These are phyloP conservation scores for Plemyria rubiginata DNA, from an alignment of 2,888 invertebrate genomes.

Conservation along the genomic window DNA sequence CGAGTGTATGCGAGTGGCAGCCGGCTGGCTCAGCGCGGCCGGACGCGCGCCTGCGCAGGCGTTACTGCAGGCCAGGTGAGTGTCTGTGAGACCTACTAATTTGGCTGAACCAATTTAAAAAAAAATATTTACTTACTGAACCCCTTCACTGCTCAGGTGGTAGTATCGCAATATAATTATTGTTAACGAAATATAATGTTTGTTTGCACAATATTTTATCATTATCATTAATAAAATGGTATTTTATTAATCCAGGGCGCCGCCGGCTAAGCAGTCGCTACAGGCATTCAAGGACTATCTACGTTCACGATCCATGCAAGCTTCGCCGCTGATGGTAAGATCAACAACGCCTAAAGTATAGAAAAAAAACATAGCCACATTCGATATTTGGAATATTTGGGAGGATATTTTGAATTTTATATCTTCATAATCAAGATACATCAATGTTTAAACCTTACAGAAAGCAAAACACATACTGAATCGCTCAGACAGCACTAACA, in stretches of 20 bases:
- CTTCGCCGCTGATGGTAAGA: slow-evolving; percentile 87
- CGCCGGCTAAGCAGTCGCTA: slow-evolving; percentile 90
- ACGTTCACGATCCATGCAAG: slow-evolving; percentile 90
- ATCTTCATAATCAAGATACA: no score
- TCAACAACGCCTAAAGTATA: background rate
- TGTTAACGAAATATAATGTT: no score
- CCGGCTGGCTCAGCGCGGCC: slow-evolving; percentile 92
- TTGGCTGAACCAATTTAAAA: no score
- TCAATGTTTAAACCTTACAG: slow-evolving; percentile 63
- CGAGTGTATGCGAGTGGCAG: slow-evolving; percentile 88
- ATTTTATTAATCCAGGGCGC: slow-evolving; percentile 79
- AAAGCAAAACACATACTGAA: slow-evolving; percentile 89
- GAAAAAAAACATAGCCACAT: no score
- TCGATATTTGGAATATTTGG: no score
- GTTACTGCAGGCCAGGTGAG: slow-evolving; percentile 67
- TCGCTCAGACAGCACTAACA: slow-evolving; percentile 90
- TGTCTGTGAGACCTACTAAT: background rate
- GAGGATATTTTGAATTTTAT: no score
- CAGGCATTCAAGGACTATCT: slow-evolving; percentile 92
- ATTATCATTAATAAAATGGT: no score
- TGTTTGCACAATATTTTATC: no score
- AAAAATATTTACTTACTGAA: no score
- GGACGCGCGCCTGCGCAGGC: slow-evolving; percentile 62
- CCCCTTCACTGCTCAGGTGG: no score
- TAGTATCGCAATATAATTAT: no score